Conservation (phyloP, 2,888 invertebrate species). For the Campopleginae sp. region DNA sequence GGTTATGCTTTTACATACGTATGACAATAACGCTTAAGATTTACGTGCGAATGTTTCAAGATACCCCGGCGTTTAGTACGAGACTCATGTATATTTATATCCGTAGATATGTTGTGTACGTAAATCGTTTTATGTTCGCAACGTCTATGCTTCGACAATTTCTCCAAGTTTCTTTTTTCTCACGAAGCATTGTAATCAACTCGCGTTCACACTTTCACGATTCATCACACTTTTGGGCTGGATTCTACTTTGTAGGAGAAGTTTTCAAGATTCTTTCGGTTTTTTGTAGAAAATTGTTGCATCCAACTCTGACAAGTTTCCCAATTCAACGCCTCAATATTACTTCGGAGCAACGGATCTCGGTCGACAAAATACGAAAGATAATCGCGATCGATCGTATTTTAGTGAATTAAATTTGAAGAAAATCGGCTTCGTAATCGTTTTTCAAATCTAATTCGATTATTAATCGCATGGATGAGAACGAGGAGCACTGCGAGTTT, state of each 20-base stretch:
- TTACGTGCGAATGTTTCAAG: not conserved
- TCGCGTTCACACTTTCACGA: slow-evolving; percentile 38
- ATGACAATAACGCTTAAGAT: slow-evolving; percentile 13
- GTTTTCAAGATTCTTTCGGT: not conserved
- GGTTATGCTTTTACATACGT: not conserved
- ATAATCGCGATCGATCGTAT: no score
- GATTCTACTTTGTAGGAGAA: not conserved
- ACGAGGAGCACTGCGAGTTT: slow-evolving; percentile 54
- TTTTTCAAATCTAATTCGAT: not conserved
- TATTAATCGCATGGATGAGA: not conserved
- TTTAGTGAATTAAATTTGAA: not conserved
- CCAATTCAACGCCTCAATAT: not conserved
- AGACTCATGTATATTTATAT: slow-evolving; percentile 5
- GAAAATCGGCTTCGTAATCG: not conserved
- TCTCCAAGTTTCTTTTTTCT: slow-evolving; percentile 40
- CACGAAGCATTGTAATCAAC: slow-evolving; percentile 20
- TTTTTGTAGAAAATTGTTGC: not conserved
- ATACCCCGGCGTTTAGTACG: slow-evolving; percentile 1
- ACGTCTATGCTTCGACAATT: slow-evolving; percentile 15
- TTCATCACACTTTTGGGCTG: slow-evolving; percentile 10
- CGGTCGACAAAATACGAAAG: no score
- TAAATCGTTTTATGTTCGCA: not conserved
- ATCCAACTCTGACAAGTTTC: not conserved
- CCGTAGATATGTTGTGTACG: not conserved
- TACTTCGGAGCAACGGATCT: not conserved